Evolutionary conservation across 1,140 invertebrate species (phyloP).

Genomic region (Physella acuta): DNA sequence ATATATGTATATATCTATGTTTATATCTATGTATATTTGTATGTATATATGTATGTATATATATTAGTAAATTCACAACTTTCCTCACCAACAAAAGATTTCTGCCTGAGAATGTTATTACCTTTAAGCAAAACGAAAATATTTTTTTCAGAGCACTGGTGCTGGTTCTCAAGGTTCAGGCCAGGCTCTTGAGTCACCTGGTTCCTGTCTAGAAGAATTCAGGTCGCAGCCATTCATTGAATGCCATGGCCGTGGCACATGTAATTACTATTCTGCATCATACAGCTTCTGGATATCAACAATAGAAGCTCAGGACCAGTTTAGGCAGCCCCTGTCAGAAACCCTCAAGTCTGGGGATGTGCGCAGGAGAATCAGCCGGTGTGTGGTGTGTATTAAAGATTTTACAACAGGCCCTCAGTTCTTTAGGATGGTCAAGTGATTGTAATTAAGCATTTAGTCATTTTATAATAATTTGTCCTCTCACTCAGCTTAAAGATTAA

Average conservation of each 20-base stretch:
- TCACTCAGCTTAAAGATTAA: background rate
- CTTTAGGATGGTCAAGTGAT: constrained; percentile 30
- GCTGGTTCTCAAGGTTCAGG: constrained; percentile 94
- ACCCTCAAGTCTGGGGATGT: constrained; percentile 92
- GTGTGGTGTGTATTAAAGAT: constrained; percentile 84
- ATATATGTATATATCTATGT: too few relatives aligned
- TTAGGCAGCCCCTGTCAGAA: constrained; percentile 78
- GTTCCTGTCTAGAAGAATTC: constrained; percentile 95
- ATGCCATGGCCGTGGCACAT: constrained; percentile 65
- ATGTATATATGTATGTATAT: too few relatives aligned
- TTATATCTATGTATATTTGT: too few relatives aligned
- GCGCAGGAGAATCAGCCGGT: constrained; percentile 82
- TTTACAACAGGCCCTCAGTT: constrained; percentile 14
- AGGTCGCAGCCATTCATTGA: constrained; percentile 92
- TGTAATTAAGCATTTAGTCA: background rate
- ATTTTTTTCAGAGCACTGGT: constrained; percentile 67
- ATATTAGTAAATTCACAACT: too few relatives aligned
- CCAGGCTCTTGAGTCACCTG: constrained; percentile 86
- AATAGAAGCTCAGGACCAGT: constrained; percentile 78
- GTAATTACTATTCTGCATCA: constrained; percentile 67
- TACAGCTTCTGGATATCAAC: constrained; percentile 95
- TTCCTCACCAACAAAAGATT: too few relatives aligned
- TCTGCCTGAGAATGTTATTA: too few relatives aligned
- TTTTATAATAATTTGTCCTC: background rate
- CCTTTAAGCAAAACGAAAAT: too few relatives aligned